Conservation (phyloP, 2,797 vertebrate genomes). For the Amniataba percoides region DNA sequence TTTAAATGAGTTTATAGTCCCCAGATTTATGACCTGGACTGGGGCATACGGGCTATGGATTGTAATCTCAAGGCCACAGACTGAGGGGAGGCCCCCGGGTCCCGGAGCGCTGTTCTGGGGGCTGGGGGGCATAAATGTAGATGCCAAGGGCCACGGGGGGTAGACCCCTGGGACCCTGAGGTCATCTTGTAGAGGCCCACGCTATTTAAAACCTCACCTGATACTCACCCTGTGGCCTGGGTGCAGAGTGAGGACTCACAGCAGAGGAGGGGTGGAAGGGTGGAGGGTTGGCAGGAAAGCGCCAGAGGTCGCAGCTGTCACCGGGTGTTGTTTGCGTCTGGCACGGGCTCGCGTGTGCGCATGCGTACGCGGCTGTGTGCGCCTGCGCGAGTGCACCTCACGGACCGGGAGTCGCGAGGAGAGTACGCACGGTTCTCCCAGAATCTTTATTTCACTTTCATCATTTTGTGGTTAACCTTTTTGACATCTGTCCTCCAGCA, state of each 20-base stretch:
- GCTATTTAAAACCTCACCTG: constrained; percentile 89
- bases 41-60: constrained; percentile 39
- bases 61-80: constrained; percentile 65
- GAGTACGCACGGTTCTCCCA: background rate
- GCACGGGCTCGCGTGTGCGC: constrained; percentile 11
- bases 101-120: constrained; percentile 60
- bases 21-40: constrained; percentile 58
- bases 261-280: constrained; percentile 58
- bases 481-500: constrained; percentile 77
- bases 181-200: constrained; percentile 81
- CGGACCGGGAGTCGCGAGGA: constrained; percentile 2
- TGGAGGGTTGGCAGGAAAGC: constrained; percentile 28
- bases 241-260: constrained; percentile 87
- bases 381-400: background rate
- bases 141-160: constrained; percentile 78
- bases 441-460: background rate
- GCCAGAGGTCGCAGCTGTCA: constrained; percentile 76
- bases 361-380: background rate
- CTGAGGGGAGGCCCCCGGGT: constrained; percentile 51
- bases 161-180: constrained; percentile 82
- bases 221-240: constrained; percentile 85
- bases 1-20: constrained; percentile 52
- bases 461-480: constrained; percentile 35
- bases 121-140: constrained; percentile 55
- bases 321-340: constrained; percentile 53